Base-by-base conservation (phyloP, 2,888 invertebrate genomes). In the Clepsis dumicolana region DNA sequence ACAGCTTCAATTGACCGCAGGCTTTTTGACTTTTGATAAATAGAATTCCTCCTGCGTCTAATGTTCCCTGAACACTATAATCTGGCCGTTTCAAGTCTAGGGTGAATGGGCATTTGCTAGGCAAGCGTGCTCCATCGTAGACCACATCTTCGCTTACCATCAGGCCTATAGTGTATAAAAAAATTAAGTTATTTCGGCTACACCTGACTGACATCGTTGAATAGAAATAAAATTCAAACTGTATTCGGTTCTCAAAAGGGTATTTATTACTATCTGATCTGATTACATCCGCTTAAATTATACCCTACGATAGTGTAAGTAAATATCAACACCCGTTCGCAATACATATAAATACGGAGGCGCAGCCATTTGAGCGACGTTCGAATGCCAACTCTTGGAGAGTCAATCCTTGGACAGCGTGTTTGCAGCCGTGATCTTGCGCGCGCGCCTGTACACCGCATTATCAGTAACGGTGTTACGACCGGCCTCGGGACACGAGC, bases 391-490 rank as follows among this genome's bases (percentile, higher is more conserved):
- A 50, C 62, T 67, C 62, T 35, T 38, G 38, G 18, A 67, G 56
- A 50, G 56, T 56, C 35, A 14, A 56, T 57, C 16, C 56, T 16
- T 57, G 35, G 62, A 24, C 56, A 25, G 38, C 44, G 38, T 21
- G 41, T 35, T 44, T 44, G 44, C 18, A 24, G 38, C 53, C 24
- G 52, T 25, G 44, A n/a, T 65, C 52, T 61, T 53, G 44, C 38
- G 50, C 41, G 38, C 56, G 32, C 35, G 54, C 62, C 50, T 25
- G 84, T 80, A 85, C 79, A 82, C 74, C 81, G 80, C 82, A 87
- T 84, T 89, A 91, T 90, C 90, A 86, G 83, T 87, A 91, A 88
- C 90, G 88, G 90, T 89, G 87, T 82, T 81, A 82, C 84, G 86
- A 86, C 87, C 86, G 89, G 88, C 89, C 87, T 81, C 84, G 77